Percentiles rank a stretch among this genome's conserved stretches.
Evolutionary conservation across 2,113 vertebrate genomes (phyloP).

Genomic region (Solenodon paradoxus): DNA sequence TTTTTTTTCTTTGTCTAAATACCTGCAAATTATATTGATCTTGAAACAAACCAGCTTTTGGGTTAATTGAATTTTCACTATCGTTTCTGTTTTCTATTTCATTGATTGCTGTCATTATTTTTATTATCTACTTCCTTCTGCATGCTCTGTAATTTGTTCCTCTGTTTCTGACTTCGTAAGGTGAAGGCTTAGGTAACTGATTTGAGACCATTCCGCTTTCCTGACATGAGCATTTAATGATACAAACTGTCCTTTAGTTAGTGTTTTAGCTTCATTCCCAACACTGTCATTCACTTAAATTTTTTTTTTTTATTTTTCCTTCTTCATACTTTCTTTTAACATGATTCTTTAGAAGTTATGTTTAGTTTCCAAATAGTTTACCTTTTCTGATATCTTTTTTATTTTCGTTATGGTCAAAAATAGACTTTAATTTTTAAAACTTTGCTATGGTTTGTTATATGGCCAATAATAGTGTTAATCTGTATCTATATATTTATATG

Average conservation of each 20-base stretch:
- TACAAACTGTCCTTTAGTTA: background rate
- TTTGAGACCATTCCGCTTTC: background rate
- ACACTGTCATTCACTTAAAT: background rate
- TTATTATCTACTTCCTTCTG: background rate
- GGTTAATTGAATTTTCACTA: background rate
- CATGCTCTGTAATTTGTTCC: background rate
- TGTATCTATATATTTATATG: background rate
- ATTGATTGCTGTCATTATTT: background rate
- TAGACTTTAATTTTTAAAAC: background rate
- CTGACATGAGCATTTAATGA: background rate
- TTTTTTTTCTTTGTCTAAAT: background rate
- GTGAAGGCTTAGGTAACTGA: background rate
- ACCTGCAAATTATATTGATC: background rate
- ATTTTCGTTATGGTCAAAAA: background rate
- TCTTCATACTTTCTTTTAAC: background rate
- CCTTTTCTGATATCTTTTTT: background rate
- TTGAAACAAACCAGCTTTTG: background rate
- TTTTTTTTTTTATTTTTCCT: background rate
- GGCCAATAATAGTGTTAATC: background rate
- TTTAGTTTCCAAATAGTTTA: background rate
- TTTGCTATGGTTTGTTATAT: background rate
- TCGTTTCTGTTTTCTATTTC: background rate
- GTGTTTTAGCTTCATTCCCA: background rate
- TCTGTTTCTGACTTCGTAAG: background rate
- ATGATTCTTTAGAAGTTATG: background rate